Evolutionary conservation across 2,888 invertebrate species (phyloP), one percentile per base, ranked within the genome.

Genomic region (Lasioglossum leucozonium): DNA sequence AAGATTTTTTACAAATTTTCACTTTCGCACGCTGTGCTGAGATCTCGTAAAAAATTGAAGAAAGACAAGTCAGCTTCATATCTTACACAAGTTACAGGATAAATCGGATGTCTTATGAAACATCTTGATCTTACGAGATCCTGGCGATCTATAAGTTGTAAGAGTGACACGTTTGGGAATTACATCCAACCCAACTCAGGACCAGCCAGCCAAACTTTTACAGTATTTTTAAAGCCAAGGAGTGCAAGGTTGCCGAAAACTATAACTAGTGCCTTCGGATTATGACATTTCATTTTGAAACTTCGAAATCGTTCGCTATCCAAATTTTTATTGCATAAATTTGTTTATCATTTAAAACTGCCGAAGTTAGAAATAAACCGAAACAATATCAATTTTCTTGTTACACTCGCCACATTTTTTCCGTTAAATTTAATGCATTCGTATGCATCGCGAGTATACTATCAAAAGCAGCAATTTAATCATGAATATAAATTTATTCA

Each of bases 21-120:
- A n/a, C n/a, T 55, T 55, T n/a, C 10, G 22, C 55, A n/a, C 55
- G n/a, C n/a, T 13, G 26, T 26, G 11, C 58, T 11, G 11, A 58
- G 58, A 58, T 11, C 11, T 13, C 13, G 58, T 58, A 26, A 26
- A 26, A 58, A 16, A 58, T 58, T 26, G 13, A 58, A 58, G 58
- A 16, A 26, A 13, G 4, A 58, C 58, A 26, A 13, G 58, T 26
- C 58, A 26, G 26, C 26, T 26, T 58, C 13, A 26, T 58, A 58
- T 26, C 58, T 26, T 5, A 16, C 58, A 13, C 26, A 58, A 58
- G 58, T 26, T 26, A 26, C 5, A 13, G 26, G 26, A 58, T 26
- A 72, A 81, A 72, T 51, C 44, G 30, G 65, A 58, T 26, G 26
- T 58, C 58, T 26, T 26, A 58, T 26, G 58, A 13, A 58, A 58